Evolutionary conservation across 2,888 invertebrate genomes (phyloP).

Genomic region (Thelaira solivaga): DNA sequence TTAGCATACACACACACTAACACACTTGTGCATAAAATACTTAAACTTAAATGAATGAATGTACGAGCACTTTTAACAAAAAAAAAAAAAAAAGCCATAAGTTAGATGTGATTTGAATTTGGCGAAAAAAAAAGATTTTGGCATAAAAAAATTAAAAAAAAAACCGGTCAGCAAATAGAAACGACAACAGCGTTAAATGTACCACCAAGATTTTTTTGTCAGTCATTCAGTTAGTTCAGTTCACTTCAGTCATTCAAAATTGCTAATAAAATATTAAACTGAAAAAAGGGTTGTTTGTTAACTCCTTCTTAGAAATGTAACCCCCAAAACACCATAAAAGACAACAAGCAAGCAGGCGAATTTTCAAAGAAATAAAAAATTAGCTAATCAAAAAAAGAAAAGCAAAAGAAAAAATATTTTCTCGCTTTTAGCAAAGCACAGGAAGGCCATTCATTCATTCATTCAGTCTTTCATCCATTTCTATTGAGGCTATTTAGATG

Average conservation of each 20-base stretch:
- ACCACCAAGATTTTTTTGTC: conserved; percentile 31
- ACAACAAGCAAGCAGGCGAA: not conserved
- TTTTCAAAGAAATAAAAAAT: conserved; percentile 10
- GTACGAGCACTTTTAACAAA: too few relatives aligned
- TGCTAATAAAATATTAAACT: conserved; percentile 38
- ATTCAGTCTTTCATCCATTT: too few relatives aligned
- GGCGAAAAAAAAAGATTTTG: not conserved
- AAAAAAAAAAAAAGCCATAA: conserved; percentile 56
- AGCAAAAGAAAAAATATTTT: too few relatives aligned
- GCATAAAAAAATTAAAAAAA: not conserved
- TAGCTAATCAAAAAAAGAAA: conserved; percentile 33
- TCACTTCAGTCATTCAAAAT: conserved; percentile 16
- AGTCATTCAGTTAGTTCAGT: conserved; percentile 19
- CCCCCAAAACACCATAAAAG: not conserved
- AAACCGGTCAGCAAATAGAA: conserved; percentile 5
- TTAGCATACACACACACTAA: not conserved
- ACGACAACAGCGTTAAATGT: conserved; percentile 29
- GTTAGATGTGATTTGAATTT: conserved; percentile 45
- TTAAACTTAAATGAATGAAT: conserved; percentile 10
- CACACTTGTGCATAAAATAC: conserved; percentile 20
- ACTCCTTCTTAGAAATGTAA: not conserved
- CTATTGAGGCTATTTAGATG: conserved; percentile 37
- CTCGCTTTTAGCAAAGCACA: too few relatives aligned
- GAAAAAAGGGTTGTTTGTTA: conserved; percentile 55
- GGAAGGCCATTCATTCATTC: too few relatives aligned